Evolutionary conservation across 1,140 invertebrate genomes (phyloP).

Genomic region (Mizuhopecten yessoensis): DNA sequence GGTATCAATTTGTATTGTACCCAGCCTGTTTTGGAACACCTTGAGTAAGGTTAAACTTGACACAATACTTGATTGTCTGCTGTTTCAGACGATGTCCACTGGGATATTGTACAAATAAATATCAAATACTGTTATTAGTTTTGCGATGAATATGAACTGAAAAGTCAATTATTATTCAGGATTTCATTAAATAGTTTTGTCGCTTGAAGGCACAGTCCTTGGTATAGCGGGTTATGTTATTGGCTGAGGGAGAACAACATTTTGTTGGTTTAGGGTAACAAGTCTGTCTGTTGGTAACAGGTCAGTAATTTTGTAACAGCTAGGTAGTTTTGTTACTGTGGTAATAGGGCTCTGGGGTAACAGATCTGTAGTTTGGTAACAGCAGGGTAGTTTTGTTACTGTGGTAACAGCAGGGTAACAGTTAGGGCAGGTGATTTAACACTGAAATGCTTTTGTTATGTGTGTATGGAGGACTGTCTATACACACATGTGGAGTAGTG

Average conservation of each 20-base stretch:
- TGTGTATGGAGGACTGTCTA: background rate
- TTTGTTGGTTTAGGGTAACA: too few species aligned
- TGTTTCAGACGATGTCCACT: background rate
- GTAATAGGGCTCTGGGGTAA: too few species aligned
- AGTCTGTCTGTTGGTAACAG: too few species aligned
- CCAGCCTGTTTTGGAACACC: background rate
- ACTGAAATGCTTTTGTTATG: background rate
- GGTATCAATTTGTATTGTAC: too few species aligned
- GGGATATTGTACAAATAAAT: background rate
- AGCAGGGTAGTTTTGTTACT: background rate
- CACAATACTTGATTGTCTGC: background rate
- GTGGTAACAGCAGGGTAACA: background rate
- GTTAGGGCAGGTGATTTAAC: background rate
- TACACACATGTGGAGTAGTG: slow-evolving; percentile 31
- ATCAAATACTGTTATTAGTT: slow-evolving; percentile 10
- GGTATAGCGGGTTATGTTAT: background rate
- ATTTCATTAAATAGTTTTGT: background rate
- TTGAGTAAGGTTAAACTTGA: background rate
- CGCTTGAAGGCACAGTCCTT: background rate
- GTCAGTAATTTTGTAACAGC: too few species aligned
- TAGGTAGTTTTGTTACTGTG: background rate
- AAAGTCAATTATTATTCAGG: background rate
- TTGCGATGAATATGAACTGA: background rate
- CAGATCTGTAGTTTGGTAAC: too few species aligned
- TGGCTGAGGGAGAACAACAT: too few species aligned